These are phyloP conservation scores for Phrynocephalus forsythii DNA, from an alignment of 2,797 vertebrate genomes.

Conservation along the genomic window DNA sequence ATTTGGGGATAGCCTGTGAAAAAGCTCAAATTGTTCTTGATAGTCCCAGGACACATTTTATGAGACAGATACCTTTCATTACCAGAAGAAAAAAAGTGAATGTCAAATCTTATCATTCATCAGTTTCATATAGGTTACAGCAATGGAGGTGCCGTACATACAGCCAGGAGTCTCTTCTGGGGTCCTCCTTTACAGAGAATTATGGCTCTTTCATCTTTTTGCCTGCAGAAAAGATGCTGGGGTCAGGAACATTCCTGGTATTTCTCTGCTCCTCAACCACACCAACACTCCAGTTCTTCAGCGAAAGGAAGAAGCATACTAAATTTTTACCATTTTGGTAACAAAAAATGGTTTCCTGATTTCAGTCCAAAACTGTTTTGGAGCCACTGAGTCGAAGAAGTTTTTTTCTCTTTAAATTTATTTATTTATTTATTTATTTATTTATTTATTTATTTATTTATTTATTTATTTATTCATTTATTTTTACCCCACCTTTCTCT, in stretches of 20 bases:
- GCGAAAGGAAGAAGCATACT: neutral
- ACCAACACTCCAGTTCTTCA: neutral
- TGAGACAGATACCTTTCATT: too few species aligned
- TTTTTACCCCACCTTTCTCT: too few species aligned
- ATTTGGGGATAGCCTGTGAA: neutral
- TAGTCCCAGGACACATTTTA: neutral
- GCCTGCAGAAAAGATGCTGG: neutral
- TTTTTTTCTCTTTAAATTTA: too few species aligned
- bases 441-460: too few species aligned
- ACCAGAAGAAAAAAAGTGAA: neutral
- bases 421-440: too few species aligned
- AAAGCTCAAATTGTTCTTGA: neutral
- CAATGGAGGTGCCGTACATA: neutral
- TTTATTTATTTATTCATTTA: too few species aligned
- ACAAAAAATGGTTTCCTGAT: neutral
- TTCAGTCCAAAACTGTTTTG: neutral
- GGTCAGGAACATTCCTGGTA: neutral
- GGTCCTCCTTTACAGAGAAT: neutral
- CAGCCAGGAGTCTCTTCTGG: neutral
- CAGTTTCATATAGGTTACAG: neutral
- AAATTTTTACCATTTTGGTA: neutral
- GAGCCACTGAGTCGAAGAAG: neutral
- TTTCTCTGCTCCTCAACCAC: neutral
- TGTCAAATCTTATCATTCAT: neutral
- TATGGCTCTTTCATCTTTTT: neutral